These are phyloP conservation scores for Gastracanthus pulcherrimus DNA, from an alignment of 2,888 invertebrate species.

Conservation along the genomic window DNA sequence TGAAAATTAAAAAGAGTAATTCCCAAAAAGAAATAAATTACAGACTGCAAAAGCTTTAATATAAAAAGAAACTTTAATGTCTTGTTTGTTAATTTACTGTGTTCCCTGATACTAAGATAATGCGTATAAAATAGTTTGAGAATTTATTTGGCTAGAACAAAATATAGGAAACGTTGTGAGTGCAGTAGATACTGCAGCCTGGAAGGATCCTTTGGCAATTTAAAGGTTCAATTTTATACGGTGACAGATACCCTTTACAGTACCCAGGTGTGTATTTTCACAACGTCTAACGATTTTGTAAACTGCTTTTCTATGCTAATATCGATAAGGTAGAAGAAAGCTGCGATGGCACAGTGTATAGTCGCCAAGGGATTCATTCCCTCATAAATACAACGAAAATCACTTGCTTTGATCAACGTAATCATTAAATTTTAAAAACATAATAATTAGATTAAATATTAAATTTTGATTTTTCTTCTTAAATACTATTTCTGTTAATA, in stretches of 20 bases:
- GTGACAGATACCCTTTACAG: conserved; percentile 70
- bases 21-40: too few species aligned
- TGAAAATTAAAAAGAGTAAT: too few species aligned
- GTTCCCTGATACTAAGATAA: too few species aligned
- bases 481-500: not conserved
- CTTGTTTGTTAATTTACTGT: too few species aligned
- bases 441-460: not conserved
- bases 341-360: conserved; percentile 59
- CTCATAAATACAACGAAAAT: conserved; percentile 64
- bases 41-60: too few species aligned
- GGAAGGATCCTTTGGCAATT: conserved; percentile 63
- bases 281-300: conserved; percentile 74
- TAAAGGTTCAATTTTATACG: conserved; percentile 69
- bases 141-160: not conserved
- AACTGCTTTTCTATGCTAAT: conserved; percentile 76
- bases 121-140: not conserved
- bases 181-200: conserved; percentile 8
- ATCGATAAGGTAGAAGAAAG: conserved; percentile 72
- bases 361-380: conserved; percentile 66
- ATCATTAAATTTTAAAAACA: not conserved
- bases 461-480: not conserved
- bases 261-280: conserved; percentile 72
- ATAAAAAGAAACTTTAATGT: too few species aligned
- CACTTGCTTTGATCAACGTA: conserved; percentile 55
- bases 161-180: not conserved